phyloP scores from a whole-genome alignment of 2,888 invertebrate species.

The Lithodes maja region DNA sequence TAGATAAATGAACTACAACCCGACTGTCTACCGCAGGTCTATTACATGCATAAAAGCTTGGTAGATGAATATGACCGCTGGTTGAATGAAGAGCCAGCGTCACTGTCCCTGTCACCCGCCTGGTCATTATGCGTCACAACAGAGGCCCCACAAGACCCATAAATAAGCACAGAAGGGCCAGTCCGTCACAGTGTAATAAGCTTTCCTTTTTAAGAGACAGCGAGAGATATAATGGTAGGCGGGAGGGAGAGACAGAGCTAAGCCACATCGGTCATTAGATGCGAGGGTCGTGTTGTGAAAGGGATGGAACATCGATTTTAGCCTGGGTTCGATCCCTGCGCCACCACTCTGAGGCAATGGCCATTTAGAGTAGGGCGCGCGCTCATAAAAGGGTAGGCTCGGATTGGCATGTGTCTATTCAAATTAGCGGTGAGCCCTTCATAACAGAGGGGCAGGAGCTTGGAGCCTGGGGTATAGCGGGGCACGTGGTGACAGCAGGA shows the following conservation, averaged over 20 bases:
- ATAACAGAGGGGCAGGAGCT: constrained; percentile 56
- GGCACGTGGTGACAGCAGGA: constrained; percentile 60
- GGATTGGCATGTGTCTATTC: constrained; percentile 62
- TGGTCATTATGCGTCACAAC: constrained; percentile 20
- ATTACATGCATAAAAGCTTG: neutral
- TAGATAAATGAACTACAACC: constrained; percentile 43
- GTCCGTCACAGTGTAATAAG: constrained; percentile 57
- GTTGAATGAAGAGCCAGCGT: neutral
- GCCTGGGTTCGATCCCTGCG: neutral
- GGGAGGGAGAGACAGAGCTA: too few relatives aligned
- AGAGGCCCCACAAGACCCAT: constrained; percentile 34
- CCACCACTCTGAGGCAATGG: constrained; percentile 34
- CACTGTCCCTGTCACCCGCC: constrained; percentile 42
- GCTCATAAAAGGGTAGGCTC: constrained; percentile 53
- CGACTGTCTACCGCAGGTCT: constrained; percentile 24
- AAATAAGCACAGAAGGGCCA: constrained; percentile 46
- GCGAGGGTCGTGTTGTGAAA: too few relatives aligned
- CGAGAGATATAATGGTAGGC: constrained; percentile 23
- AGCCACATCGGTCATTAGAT: too few relatives aligned
- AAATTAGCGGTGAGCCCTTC: constrained; percentile 61
- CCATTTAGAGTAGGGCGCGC: constrained; percentile 54
- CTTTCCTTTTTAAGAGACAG: constrained; percentile 38
- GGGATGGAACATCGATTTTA: too few relatives aligned
- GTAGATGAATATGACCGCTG: constrained; percentile 15
- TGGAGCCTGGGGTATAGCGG: constrained; percentile 23